Conservation (phyloP, 2,797 vertebrate species). For the Epinephelus coioides region DNA sequence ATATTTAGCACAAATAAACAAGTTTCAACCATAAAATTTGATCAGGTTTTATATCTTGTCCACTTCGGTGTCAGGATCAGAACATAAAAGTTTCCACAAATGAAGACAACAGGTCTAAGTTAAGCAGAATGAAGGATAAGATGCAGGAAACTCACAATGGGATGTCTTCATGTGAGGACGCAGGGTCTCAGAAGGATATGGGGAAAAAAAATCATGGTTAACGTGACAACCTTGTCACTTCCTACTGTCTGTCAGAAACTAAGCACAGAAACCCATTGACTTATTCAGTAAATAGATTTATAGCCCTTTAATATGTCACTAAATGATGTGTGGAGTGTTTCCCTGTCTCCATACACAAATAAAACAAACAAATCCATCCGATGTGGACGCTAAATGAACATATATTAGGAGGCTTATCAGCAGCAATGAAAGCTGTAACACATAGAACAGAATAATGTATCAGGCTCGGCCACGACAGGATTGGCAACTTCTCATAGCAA, state of each 20-base stretch:
- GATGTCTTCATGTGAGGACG: too few relatives aligned
- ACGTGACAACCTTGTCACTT: not conserved
- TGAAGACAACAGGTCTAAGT: too few relatives aligned
- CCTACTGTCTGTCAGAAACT: not conserved
- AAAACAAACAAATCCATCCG: not conserved
- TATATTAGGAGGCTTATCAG: not conserved
- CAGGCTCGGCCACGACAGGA: not conserved
- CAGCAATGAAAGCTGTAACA: constrained; percentile 3
- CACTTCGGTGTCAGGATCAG: too few relatives aligned
- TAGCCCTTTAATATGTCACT: not conserved
- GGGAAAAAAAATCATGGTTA: not conserved
- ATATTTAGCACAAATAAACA: too few relatives aligned
- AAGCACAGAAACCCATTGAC: not conserved
- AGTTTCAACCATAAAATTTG: too few relatives aligned
- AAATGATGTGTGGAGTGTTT: not conserved
- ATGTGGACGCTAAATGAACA: not conserved
- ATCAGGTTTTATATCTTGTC: too few relatives aligned
- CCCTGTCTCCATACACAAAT: not conserved
- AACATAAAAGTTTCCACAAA: too few relatives aligned
- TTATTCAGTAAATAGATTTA: not conserved
- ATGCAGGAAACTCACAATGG: too few relatives aligned
- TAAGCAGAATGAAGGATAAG: too few relatives aligned
- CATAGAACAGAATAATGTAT: not conserved
- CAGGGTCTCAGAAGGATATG: too few relatives aligned
- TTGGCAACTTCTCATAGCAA: constrained; percentile 17